These are phyloP conservation scores for Drosophila nr. perissopoda DNA, from an alignment of 2,888 invertebrate species.

Conservation along the genomic window DNA sequence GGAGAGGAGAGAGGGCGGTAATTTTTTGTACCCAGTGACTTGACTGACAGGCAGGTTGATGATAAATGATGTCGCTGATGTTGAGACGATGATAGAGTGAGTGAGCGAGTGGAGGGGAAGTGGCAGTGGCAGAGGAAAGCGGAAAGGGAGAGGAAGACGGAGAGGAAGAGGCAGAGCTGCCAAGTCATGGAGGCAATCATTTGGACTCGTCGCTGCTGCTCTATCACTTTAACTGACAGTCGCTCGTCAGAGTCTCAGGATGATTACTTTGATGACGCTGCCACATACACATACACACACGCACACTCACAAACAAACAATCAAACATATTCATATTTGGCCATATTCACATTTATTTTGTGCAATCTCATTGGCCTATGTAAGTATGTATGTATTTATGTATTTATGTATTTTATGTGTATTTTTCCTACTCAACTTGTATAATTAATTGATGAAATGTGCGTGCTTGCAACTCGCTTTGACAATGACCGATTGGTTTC, in stretches of 20 bases:
- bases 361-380: conserved; percentile 63
- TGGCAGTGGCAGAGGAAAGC: conserved; percentile 36
- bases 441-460: conserved; percentile 83
- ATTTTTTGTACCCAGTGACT: conserved; percentile 62
- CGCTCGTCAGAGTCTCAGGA: conserved; percentile 71
- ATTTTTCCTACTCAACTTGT: conserved; percentile 30
- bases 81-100: conserved; percentile 53
- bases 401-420: neutral
- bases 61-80: conserved; percentile 84
- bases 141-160: conserved; percentile 28
- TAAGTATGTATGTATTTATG: neutral
- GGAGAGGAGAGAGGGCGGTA: conserved; percentile 47
- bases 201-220: conserved; percentile 68
- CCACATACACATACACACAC: conserved; percentile 57
- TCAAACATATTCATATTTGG: conserved; percentile 47
- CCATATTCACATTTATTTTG: conserved; percentile 39
- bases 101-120: conserved; percentile 14
- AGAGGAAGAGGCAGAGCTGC: conserved; percentile 46
- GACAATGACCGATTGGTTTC: conserved; percentile 82
- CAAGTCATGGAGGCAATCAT: conserved; percentile 79
- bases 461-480: conserved; percentile 57
- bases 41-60: conserved; percentile 84
- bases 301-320: conserved; percentile 1
- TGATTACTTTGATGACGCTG: conserved; percentile 82
- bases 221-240: conserved; percentile 77